Conservation (phyloP, 23 tunicate genomes). For the Halocynthia aurantium region DNA sequence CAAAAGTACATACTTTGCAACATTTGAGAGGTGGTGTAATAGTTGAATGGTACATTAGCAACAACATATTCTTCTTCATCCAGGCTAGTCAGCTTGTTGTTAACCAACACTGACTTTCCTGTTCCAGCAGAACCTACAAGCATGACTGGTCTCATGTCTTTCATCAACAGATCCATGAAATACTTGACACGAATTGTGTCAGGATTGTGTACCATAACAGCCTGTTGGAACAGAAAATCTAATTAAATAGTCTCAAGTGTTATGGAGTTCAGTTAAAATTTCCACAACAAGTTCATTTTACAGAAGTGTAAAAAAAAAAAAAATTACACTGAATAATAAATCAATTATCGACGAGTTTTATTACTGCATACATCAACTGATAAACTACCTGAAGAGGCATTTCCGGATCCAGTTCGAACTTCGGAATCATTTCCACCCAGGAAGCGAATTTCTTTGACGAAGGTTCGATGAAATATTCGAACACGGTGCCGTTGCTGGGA, state of each 20-base stretch:
- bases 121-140: conserved; percentile 95
- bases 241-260: neutral
- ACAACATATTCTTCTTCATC: conserved; percentile 92
- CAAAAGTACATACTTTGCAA: conserved; percentile 68
- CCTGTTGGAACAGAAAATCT: conserved; percentile 19
- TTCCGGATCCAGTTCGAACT: conserved; percentile 92
- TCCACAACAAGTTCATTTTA: too few relatives aligned
- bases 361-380: too few relatives aligned
- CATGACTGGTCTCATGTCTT: conserved; percentile 81
- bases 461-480: conserved; percentile 78
- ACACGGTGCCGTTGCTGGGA: conserved; percentile 91
- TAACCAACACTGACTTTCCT: conserved; percentile 92
- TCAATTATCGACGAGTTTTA: too few relatives aligned
- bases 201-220: conserved; percentile 83
- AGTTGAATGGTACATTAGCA: conserved; percentile 95
- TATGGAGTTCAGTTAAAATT: neutral
- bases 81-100: conserved; percentile 62
- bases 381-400: conserved; percentile 79
- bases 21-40: conserved; percentile 96
- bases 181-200: conserved; percentile 89
- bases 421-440: conserved; percentile 78
- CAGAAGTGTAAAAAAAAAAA: too few relatives aligned
- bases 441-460: conserved; percentile 69
- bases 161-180: conserved; percentile 95
- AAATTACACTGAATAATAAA: too few relatives aligned